Base-by-base conservation (phyloP, 2,888 invertebrate genomes). In the Eilema caniola region DNA sequence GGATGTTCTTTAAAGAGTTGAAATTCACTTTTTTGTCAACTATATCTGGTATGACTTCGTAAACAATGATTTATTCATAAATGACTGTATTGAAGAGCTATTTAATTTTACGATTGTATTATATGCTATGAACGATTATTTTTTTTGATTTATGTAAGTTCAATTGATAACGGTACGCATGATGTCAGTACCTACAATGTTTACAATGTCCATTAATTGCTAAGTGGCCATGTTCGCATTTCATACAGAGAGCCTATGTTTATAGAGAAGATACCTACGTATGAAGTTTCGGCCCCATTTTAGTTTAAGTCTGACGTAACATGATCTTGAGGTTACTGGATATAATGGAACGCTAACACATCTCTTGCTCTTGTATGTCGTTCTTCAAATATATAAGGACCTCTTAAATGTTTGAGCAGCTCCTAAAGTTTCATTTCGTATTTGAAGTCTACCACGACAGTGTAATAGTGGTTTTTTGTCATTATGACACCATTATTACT, bases 201-300 rank as follows among this genome's bases (percentile, higher is more conserved):
- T 65, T 67, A 67, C 61, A 67, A 41, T 69, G 37, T 60, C 67
- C n/a, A 23, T 89, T 79, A 71, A 90, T 87, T 64, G 53, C 53
- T 66, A 70, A 62, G 60, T 63, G 70, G 20, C 62, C 64, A 63
- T 67, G 61, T 67, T 67, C 23, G 47, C 63, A 60, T 61, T 67
- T 67, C 31, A 62, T 53, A 14, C 41, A 23, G 56, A 33, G 41
- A 69, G 31, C 41, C n/a, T 56, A 1, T 33, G 20, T 69, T 37
- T 56, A 53, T 16, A 28, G 41, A 64, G 62, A 41, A 62, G 53
- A n/a, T 59, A 28, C 28, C 28, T 28, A 28, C 28, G 61, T 62
- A 62, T n/a, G 62, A 62, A 41, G 62, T 23, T 62, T 37, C 62
- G 41, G 62, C 20, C 25, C 24, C 23, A 61, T 62, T 62, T 62